Percentiles rank a stretch among this genome's conserved stretches.
phyloP scores from a whole-genome alignment of 2,888 invertebrate species.

The Stratiomys singularior region DNA sequence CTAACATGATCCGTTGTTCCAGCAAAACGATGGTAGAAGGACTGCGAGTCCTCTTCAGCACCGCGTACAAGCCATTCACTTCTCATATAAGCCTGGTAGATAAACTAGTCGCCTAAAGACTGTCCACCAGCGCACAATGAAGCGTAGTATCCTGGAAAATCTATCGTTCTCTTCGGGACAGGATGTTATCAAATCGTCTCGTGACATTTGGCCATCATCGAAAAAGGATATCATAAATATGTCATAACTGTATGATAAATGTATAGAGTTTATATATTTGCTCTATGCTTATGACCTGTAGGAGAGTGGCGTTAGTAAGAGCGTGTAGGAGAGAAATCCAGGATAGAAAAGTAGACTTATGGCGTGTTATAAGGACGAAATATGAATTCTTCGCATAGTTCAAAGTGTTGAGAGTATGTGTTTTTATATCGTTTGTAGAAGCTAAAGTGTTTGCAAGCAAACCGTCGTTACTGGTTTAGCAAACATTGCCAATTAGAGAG shows the following conservation, averaged over 20 bases:
- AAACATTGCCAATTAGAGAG: no score
- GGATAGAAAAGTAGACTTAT: not conserved
- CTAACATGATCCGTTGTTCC: not conserved
- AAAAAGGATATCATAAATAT: slow-evolving; percentile 46
- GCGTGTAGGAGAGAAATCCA: not conserved
- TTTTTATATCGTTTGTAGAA: no score
- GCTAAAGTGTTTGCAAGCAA: no score
- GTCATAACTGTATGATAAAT: slow-evolving; percentile 44
- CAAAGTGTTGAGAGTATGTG: no score
- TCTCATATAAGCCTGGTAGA: not conserved
- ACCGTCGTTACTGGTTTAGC: no score
- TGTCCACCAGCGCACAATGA: slow-evolving; percentile 17
- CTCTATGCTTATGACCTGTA: not conserved
- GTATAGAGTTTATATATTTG: slow-evolving; percentile 1
- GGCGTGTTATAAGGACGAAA: not conserved
- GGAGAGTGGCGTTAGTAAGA: not conserved
- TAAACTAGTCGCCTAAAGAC: not conserved
- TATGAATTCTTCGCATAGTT: not conserved
- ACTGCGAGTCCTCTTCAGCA: no score
- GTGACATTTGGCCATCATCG: slow-evolving; percentile 44
- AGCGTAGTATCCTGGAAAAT: slow-evolving; percentile 36
- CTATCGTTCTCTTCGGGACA: slow-evolving; percentile 42
- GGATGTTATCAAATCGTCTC: slow-evolving; percentile 45
- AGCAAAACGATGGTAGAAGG: no score
- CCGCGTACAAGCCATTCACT: not conserved